These are phyloP conservation scores for Eupithecia subfuscata DNA, from an alignment of 2,888 invertebrate species.

Conservation along the genomic window DNA sequence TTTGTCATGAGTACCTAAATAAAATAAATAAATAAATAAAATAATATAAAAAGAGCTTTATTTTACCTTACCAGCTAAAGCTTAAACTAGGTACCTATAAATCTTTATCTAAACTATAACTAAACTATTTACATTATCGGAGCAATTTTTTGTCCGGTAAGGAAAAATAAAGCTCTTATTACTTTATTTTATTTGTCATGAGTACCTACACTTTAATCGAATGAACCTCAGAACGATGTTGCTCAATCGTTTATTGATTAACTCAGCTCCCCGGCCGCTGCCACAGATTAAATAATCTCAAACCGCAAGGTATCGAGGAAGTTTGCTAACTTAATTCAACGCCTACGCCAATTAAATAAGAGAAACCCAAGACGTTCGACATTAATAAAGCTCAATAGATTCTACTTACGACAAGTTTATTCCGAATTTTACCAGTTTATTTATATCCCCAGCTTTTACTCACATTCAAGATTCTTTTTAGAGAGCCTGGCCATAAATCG, in stretches of 20 bases:
- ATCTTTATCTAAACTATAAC: too few relatives aligned
- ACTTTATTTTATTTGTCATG: conserved; percentile 8
- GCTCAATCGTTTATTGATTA: conserved; percentile 28
- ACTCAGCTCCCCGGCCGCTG: conserved; percentile 10
- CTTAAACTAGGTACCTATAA: too few relatives aligned
- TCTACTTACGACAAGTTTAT: not conserved
- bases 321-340: conserved; percentile 5
- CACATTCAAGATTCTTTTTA: not conserved
- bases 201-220: conserved; percentile 19
- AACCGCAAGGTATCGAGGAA: not conserved
- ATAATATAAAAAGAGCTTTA: too few relatives aligned
- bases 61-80: too few relatives aligned
- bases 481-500: not conserved
- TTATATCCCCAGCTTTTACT: not conserved
- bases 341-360: conserved; percentile 1
- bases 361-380: not conserved
- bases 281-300: conserved; percentile 2
- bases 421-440: not conserved
- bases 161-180: too few relatives aligned
- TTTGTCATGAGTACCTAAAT: conserved; percentile 8
- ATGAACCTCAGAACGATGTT: conserved; percentile 5
- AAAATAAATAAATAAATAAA: too few relatives aligned
- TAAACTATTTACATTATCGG: too few relatives aligned
- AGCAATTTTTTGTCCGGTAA: too few relatives aligned
- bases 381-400: not conserved